Evolutionary conservation across 2,888 invertebrate genomes (phyloP).

Genomic region (Calameuta pallipes): DNA sequence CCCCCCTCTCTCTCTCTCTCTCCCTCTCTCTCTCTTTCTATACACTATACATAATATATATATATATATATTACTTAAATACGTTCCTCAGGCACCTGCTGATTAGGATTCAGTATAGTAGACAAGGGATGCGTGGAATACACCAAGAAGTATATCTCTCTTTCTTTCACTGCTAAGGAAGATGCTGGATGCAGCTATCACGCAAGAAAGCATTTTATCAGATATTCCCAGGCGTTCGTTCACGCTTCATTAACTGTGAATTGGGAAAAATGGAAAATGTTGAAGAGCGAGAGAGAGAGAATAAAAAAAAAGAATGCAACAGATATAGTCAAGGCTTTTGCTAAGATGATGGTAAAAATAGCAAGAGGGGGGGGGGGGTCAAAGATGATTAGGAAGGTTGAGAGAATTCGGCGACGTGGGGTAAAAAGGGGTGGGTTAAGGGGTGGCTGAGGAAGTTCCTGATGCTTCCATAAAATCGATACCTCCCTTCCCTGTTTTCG

Average conservation of each 20-base stretch:
- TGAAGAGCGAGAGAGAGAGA: neutral
- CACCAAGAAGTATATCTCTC: too few species aligned
- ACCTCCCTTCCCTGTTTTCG: neutral
- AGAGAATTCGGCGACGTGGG: neutral
- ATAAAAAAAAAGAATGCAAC: neutral
- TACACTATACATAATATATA: too few species aligned
- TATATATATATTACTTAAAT: neutral
- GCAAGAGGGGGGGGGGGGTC: neutral
- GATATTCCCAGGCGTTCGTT: conserved; percentile 44
- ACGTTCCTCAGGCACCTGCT: neutral
- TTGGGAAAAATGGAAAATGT: conserved; percentile 49
- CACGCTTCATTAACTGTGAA: conserved; percentile 58
- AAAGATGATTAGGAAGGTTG: neutral
- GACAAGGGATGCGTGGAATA: neutral
- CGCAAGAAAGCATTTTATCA: conserved; percentile 30
- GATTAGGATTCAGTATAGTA: neutral
- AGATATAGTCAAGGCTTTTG: neutral
- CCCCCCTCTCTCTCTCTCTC: too few species aligned
- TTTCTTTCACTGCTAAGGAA: neutral
- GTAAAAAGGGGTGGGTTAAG: neutral
- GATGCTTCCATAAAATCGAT: neutral
- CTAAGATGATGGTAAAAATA: neutral
- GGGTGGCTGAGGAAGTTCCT: neutral
- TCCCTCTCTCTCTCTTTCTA: too few species aligned
- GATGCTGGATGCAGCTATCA: neutral